Base-by-base conservation (phyloP, 2,113 vertebrate species). In the Sinocyclocheilus maitianheensis region DNA sequence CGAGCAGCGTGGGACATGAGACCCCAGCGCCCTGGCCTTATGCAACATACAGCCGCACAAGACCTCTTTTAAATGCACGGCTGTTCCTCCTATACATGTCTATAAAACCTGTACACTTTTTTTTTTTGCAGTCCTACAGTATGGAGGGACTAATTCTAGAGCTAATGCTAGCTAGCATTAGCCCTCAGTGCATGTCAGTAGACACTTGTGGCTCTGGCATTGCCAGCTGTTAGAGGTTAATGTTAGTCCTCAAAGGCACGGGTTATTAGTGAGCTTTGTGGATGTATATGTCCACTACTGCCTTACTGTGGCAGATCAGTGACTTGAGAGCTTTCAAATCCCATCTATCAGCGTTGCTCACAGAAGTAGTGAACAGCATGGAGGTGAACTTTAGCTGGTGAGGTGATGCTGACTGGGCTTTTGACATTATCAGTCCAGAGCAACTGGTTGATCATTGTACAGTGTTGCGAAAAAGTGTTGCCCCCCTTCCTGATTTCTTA, bases 121-220 rank as follows among this genome's bases (percentile, higher is more conserved):
- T 46, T 30, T 71, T 46, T 48, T 30, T 71, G 18, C 46, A 34
- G 81, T 13, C 51, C 1, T 60, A 34, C 8, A 58, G 5, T 16
- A 71, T 8, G 65, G 46, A 69, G 18, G 65, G 62, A 72, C 8
- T 72, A 48, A 16, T 72, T 53, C 20, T 55, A 24, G 40, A 34
- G 62, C 77, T 82, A 58, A 72, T 37, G 81, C 81, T 83, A 83
- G 48, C 65, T 72, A 83, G 81, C 81, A n/a, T 83, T 83, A 83
- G 81, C 65, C 26, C 48, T 37, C 6, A 6, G 63, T 55, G 65
- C 65, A 81, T 83, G 65, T 83, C 46, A 72, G 18, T 69, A 46
- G 10, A 26, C 81, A 71, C 48, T 58, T 55, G 46, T 37, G 81
- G 24, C 40, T 26, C 60, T 80, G 20, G 26, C 55, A 40, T 3